Percentiles rank a stretch among this genome's conserved stretches.
phyloP scores from a whole-genome alignment of 2,797 vertebrate species.

The Enteromius mattozi region DNA sequence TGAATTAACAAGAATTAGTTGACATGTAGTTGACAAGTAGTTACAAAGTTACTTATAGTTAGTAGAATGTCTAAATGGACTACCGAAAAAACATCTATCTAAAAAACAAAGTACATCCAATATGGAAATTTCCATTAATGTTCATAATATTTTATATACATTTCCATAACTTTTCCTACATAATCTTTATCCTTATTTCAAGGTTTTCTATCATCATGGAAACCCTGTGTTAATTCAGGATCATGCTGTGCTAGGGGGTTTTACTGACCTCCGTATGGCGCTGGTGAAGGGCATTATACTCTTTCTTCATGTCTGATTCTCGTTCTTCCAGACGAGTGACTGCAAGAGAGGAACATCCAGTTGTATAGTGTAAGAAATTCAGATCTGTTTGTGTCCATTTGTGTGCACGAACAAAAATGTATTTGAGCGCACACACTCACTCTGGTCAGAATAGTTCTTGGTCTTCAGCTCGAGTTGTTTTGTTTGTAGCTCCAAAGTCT shows the following conservation, averaged over 20 bases:
- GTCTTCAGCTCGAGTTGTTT: slow-evolving; percentile 96
- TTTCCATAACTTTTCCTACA: neutral
- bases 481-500: slow-evolving; percentile 91
- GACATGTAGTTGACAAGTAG: no score
- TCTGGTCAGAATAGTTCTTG: slow-evolving; percentile 96
- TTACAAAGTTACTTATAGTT: no score
- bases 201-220: neutral
- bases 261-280: slow-evolving; percentile 93
- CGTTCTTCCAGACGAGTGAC: slow-evolving; percentile 95
- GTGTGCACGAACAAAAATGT: neutral
- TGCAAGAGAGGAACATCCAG: slow-evolving; percentile 60
- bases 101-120: neutral
- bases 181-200: neutral
- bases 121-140: neutral
- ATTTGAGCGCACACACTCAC: slow-evolving; percentile 77
- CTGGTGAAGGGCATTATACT: slow-evolving; percentile 96
- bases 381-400: slow-evolving; percentile 11
- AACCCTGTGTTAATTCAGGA: neutral
- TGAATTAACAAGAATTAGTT: no score
- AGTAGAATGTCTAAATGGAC: no score
- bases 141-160: neutral
- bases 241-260: neutral
- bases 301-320: slow-evolving; percentile 98
- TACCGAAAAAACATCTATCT: no score
- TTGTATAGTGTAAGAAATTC: neutral